Conservation (phyloP, 2,888 invertebrate species). For the Eilema depressum region DNA sequence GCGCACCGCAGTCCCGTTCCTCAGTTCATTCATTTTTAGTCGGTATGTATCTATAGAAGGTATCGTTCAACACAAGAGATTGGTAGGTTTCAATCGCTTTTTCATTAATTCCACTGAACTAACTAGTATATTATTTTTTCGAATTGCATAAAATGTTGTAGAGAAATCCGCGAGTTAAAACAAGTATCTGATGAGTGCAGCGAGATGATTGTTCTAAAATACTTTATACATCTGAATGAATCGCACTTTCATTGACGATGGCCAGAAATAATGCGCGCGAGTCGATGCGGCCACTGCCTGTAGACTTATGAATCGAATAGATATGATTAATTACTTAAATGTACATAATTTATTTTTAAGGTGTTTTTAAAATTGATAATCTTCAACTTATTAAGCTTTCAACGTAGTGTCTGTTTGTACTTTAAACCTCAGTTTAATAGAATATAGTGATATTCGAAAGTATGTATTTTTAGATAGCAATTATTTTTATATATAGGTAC, state of each 20-base stretch:
- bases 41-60: too few species aligned
- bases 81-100: too few species aligned
- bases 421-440: background rate
- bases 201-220: constrained; percentile 24
- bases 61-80: too few species aligned
- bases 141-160: background rate
- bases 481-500: too few species aligned
- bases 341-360: background rate
- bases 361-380: background rate
- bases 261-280: constrained; percentile 75
- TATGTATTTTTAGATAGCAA: too few species aligned
- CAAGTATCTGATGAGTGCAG: constrained; percentile 2
- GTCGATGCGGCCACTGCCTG: constrained; percentile 59
- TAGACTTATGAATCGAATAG: constrained; percentile 51
- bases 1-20: too few species aligned
- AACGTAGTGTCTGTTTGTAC: background rate
- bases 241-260: constrained; percentile 77
- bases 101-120: background rate
- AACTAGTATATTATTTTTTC: background rate
- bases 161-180: background rate
- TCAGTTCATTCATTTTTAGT: too few species aligned
- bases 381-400: background rate
- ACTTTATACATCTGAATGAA: constrained; percentile 68
- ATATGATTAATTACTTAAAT: constrained; percentile 8
- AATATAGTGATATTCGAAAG: too few species aligned